Percentiles rank a stretch among this genome's conserved stretches.
These are phyloP conservation scores for Drosophila buzzatii DNA, from an alignment of 2,888 invertebrate species.

Conservation along the genomic window DNA sequence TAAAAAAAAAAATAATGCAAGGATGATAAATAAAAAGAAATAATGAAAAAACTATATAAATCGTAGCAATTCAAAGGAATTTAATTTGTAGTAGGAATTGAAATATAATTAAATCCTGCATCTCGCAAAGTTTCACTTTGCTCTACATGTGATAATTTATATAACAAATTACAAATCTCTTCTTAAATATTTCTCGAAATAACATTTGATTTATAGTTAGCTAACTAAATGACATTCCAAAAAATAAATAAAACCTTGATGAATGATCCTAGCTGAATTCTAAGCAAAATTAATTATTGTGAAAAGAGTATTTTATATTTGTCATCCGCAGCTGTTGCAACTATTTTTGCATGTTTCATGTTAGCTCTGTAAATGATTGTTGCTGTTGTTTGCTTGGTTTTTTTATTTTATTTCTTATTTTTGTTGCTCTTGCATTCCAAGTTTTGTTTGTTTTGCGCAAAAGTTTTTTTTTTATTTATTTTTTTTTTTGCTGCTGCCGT, in stretches of 20 bases:
- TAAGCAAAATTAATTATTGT: background rate
- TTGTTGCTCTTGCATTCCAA: conserved; percentile 44
- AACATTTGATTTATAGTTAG: background rate
- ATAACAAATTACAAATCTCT: too few relatives aligned
- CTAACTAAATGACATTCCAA: too few relatives aligned
- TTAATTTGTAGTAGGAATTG: too few relatives aligned
- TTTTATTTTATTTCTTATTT: conserved; percentile 47
- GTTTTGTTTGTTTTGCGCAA: conserved; percentile 62
- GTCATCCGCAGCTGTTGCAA: background rate
- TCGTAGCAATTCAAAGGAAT: too few relatives aligned
- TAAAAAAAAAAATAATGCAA: too few relatives aligned
- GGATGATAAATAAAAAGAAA: too few relatives aligned
- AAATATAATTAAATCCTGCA: too few relatives aligned
- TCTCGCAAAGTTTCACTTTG: too few relatives aligned
- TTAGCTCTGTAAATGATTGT: conserved; percentile 12
- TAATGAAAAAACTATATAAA: too few relatives aligned
- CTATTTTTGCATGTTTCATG: conserved; percentile 15
- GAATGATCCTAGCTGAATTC: background rate
- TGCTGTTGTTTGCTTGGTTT: conserved; percentile 17
- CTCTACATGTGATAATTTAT: too few relatives aligned
- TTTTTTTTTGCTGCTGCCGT: conserved; percentile 20
- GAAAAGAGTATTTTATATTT: conserved; percentile 14
- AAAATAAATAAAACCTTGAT: background rate
- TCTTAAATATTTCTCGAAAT: background rate
- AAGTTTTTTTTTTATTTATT: conserved; percentile 39